Base-by-base conservation (phyloP, 2,888 invertebrate species). In the Eledona agricola region DNA sequence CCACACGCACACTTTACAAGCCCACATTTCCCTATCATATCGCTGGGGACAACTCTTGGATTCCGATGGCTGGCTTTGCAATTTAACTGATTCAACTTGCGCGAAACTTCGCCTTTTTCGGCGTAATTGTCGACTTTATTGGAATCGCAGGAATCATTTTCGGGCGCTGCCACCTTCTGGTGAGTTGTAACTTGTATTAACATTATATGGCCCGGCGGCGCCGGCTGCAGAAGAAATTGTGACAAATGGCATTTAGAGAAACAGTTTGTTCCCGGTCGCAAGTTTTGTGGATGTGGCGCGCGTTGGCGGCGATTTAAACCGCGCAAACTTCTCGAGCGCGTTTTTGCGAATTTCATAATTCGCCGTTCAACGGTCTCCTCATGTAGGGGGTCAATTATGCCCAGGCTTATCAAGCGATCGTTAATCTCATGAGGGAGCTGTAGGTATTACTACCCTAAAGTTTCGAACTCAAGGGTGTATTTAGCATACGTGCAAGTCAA, bases 1-100 rank as follows among this genome's bases (percentile, higher is more conserved):
- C 64, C 62, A 61, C 66, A 66, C 66, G 67, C 67, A 66, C 66
- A 58, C 58, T 62, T 61, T 59, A 64, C 64, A 66, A 65, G 60
- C 62, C 65, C 62, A 58, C 61, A 65, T 64, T 65, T 64, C 63
- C 67, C 65, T 67, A 67, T 67, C 67, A 62, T 61, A 59, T 60
- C 67, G 47, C 64, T 52, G 51, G 67, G 67, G 67, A 67, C 66
- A 51, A 46, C 57, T 62, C 62, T 59, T 55, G 56, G 59, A 62
- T 62, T 60, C 55, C 29, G 35, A 46, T 47, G n/a, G n/a, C n/a
- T n/a, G n/a, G n/a, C n/a, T n/a, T n/a, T n/a, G n/a, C n/a, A n/a
- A n/a, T n/a, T n/a, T n/a, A n/a, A n/a, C n/a, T n/a, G n/a, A n/a
- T n/a, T n/a, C n/a, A n/a, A n/a, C n/a, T n/a, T n/a, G 52, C 52